Evolutionary conservation across 2,888 invertebrate genomes (phyloP), one percentile per base, ranked within the genome.

Genomic region (Bhutanitis thaidina): DNA sequence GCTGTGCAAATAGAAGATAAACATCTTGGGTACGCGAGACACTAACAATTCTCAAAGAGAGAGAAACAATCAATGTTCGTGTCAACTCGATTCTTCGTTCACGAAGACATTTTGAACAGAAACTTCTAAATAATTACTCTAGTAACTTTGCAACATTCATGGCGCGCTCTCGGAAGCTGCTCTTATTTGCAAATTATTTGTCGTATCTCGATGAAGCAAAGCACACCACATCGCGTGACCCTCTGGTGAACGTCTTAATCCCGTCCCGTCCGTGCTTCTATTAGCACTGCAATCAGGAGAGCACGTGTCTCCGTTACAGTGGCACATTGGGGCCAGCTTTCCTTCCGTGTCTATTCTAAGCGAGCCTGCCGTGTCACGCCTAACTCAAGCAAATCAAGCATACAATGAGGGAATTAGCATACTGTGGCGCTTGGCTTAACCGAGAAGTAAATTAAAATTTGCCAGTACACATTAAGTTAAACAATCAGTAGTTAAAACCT

Each of bases 311-410:
- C 71, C 71, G 68, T 67, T 69, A 65, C 65, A 69, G 69, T 64
- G 61, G 58, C 62, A 62, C 69, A 72, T 70, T 64, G 68, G 72
- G 74, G 74, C 65, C 72, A 75, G 78, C 83, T 86, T 85, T 86
- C 85, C 82, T 88, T 88, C 88, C 86, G 86, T 75, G 77, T 86
- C 79, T 86, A 86, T 87, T 87, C 78, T 80, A 64, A 74, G 77
- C 63, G 70, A 68, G 74, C 77, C 77, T 73, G 70, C 56, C 77
- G 66, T 82, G 82, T 80, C 82, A 82, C 76, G 78, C 71, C 70
- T 74, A 69, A 66, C 74, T 71, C 71, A 85, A 80, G 80, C 82
- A 77, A 79, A 80, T 78, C 77, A 79, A 77, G 75, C 78, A 71
- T 65, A 78, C 78, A 80, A 78, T 69, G 65, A 74, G 64, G 64